Evolutionary conservation across 2,113 vertebrate species (phyloP), one percentile per base, ranked within the genome.

Genomic region (Callospermophilus lateralis): DNA sequence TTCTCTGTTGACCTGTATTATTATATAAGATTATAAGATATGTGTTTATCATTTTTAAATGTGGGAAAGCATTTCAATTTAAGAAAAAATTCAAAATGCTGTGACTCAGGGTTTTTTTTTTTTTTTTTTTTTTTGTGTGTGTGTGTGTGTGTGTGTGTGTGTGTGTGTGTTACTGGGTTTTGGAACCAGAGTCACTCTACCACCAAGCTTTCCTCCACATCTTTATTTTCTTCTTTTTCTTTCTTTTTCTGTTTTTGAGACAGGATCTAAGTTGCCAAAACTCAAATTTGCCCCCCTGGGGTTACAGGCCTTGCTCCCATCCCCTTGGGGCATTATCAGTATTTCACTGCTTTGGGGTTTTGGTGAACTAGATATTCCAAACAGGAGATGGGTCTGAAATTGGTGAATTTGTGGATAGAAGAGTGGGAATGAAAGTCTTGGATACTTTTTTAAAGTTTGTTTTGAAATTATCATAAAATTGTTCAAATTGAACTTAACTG

Each of bases 401-500:
- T 61, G 42, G 32, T 88, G n/a, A 89, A 76, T 51, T 16, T 70
- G 0, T 74, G 1, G 4, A 45, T 67, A 16, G 6, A 97, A 11
- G 30, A 79, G 13, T 79, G 6, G 11, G 53, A 55, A 45, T 45
- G 61, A 39, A 73, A 65, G 22, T 53, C 68, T 37, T 86, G 84
- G 51, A 4, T 13, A 70, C 88, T 16, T 55, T 32, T 39, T 30
- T 32, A 61, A 89, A 65, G 53, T 67, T 68, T 88, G 24, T 61
- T 86, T 92, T n/a, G 53, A 81, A 78, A 81, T 30, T 63, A 63
- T 13, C 39, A 10, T 42, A 45, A 77, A 81, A 39, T 61, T 83
- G 16, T 96, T 79, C 53, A 89, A 61, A 53, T 32, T 90, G 48
- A 94, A 72, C 67, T 90, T 78, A 93, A 16, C 32, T 77, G 42